Base-by-base conservation (phyloP, 92 coral and sea anemone genomes). In the Micromussa lordhowensis region DNA sequence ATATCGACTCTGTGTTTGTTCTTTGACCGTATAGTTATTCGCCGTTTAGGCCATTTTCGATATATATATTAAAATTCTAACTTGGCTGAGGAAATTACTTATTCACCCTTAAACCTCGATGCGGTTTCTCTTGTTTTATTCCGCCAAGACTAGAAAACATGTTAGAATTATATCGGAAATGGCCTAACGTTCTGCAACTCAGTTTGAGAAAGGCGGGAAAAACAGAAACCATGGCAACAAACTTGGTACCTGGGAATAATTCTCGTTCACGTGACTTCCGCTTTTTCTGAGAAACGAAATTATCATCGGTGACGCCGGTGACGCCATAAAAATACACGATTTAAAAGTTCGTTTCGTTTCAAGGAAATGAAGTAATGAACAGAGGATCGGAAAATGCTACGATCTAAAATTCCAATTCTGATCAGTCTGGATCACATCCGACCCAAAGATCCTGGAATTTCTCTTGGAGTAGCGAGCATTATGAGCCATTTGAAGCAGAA, bases 401-500 rank as follows among this genome's bases (percentile, higher is more conserved):
- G 87, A 14, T 38, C 77, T 7, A 83, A 68, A 71, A 77, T 83
- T 31, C 92, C 88, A 38, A 84, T 89, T 44, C 36, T 89, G n/a
- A 78, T 89, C 13, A 82, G 84, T 57, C 66, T 89, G 34, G 92
- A 89, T 64, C 88, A 84, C 32, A 89, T 84, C 28, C 89, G 92
- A 26, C 84, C 75, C 22, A 89, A 89, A 63, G 92, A 89, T 77
- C 92, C 92, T 0, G 21, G 59, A 51, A 24, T 88, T 18, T 82
- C 91, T 28, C 54, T 82, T 11, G 91, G 91, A 7, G 88, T 82
- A 40, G 91, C 92, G 6, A 82, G 88, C 19, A 89, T 89, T 58
- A 66, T 89, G 9, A 84, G 88, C 54, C 75, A 83, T 18, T 28
- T 89, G 21, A 84, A 48, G 84, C 74, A 77, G 14, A 89, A 63